Percentiles rank a stretch among this genome's conserved stretches.
phyloP scores from a whole-genome alignment of 2,113 vertebrate genomes.

The Chrysochloris asiatica region DNA sequence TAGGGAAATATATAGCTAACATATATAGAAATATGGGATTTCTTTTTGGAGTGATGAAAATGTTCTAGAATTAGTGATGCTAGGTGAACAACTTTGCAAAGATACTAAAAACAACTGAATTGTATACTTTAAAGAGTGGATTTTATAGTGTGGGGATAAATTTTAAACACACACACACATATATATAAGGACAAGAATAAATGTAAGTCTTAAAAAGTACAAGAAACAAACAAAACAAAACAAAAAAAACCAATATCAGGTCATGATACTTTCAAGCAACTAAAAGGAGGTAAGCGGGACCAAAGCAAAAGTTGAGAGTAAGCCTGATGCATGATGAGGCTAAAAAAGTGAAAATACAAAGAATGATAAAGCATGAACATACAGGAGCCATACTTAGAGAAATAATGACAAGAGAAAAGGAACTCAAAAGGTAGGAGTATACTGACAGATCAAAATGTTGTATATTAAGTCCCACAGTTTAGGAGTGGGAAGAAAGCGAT shows the following conservation, averaged over 20 bases:
- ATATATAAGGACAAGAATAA: neutral
- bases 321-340: neutral
- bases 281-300: neutral
- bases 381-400: neutral
- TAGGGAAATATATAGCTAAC: no score
- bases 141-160: neutral
- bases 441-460: neutral
- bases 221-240: no score
- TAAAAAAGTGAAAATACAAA: neutral
- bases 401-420: neutral
- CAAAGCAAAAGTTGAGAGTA: neutral
- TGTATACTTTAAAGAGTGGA: neutral
- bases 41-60: constrained; percentile 17
- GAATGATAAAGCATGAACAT: neutral
- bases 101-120: neutral
- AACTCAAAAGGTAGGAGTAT: neutral
- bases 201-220: neutral
- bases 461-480: neutral
- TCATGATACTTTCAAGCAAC: neutral
- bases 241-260: neutral
- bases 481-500: neutral
- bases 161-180: neutral
- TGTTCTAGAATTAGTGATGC: constrained; percentile 4
- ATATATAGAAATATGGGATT: neutral
- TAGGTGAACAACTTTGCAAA: neutral